Evolutionary conservation across 2,888 invertebrate genomes (phyloP).

Genomic region (Dasysyrphus tricinctus): DNA sequence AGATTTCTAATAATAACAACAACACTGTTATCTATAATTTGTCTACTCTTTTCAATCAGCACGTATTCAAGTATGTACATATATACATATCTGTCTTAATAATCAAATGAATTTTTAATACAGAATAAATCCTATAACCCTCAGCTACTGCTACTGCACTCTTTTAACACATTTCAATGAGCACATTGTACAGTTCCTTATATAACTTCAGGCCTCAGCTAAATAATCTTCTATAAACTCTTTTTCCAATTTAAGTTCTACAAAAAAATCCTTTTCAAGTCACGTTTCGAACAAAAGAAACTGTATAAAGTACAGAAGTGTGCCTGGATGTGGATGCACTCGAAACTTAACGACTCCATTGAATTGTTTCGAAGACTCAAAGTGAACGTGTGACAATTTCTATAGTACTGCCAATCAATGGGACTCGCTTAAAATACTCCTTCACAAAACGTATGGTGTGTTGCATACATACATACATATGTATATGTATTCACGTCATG

Average conservation of each 20-base stretch:
- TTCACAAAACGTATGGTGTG: neutral
- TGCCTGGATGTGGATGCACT: slow-evolving; percentile 1
- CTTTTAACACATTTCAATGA: neutral
- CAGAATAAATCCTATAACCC: neutral
- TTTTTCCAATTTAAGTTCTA: slow-evolving; percentile 33
- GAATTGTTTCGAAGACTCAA: slow-evolving; percentile 16
- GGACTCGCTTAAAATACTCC: slow-evolving; percentile 5
- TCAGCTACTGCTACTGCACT: neutral
- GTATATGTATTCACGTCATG: too few relatives aligned
- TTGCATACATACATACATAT: neutral
- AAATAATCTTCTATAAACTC: slow-evolving; percentile 32
- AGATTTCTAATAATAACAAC: too few relatives aligned
- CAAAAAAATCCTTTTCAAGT: slow-evolving; percentile 37
- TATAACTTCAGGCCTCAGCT: slow-evolving; percentile 5
- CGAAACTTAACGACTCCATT: slow-evolving; percentile 38
- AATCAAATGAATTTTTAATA: neutral
- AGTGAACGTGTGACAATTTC: slow-evolving; percentile 30
- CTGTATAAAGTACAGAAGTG: neutral
- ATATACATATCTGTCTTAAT: neutral
- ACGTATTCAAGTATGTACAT: too few relatives aligned
- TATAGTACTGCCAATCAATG: slow-evolving; percentile 49
- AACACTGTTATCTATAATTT: too few relatives aligned
- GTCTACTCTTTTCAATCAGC: too few relatives aligned
- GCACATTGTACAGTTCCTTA: neutral
- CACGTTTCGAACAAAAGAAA: slow-evolving; percentile 22